Evolutionary conservation across 2,888 invertebrate species (phyloP).

Genomic region (Tachina fera): DNA sequence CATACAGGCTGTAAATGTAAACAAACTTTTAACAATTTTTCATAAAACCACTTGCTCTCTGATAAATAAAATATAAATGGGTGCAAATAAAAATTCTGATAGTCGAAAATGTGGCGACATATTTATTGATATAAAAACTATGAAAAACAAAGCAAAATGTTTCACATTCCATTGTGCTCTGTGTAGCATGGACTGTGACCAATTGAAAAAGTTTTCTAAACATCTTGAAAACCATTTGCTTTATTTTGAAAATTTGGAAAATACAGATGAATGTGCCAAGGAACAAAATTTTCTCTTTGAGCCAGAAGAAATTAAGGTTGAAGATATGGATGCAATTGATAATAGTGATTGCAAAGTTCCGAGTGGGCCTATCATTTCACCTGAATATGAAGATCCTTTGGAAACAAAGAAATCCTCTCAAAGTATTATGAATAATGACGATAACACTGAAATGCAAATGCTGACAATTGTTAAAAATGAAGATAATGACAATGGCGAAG

Average conservation of each 20-base stretch:
- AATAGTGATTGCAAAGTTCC: neutral
- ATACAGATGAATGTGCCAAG: neutral
- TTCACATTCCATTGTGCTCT: slow-evolving; percentile 57
- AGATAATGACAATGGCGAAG: neutral
- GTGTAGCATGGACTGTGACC: slow-evolving; percentile 53
- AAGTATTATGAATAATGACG: neutral
- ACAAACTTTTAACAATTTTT: slow-evolving; percentile 23
- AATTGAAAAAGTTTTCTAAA: slow-evolving; percentile 62
- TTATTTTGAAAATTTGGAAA: slow-evolving; percentile 7
- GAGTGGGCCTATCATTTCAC: neutral
- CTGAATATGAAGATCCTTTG: slow-evolving; percentile 37
- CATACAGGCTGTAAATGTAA: slow-evolving; percentile 31
- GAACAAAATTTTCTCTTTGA: slow-evolving; percentile 9
- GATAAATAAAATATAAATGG: slow-evolving; percentile 24
- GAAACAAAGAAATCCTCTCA: slow-evolving; percentile 20
- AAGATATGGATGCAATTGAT: slow-evolving; percentile 2
- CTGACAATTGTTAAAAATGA: slow-evolving; percentile 1
- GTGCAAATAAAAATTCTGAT: slow-evolving; percentile 30
- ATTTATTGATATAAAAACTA: slow-evolving; percentile 54
- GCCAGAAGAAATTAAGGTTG: slow-evolving; percentile 50
- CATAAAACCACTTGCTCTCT: neutral
- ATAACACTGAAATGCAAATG: neutral
- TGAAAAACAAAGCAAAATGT: slow-evolving; percentile 54
- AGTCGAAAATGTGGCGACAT: slow-evolving; percentile 54
- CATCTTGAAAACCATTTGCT: slow-evolving; percentile 56